Evolutionary conservation across 2,888 invertebrate genomes (phyloP).

Genomic region (Rapana venosa): DNA sequence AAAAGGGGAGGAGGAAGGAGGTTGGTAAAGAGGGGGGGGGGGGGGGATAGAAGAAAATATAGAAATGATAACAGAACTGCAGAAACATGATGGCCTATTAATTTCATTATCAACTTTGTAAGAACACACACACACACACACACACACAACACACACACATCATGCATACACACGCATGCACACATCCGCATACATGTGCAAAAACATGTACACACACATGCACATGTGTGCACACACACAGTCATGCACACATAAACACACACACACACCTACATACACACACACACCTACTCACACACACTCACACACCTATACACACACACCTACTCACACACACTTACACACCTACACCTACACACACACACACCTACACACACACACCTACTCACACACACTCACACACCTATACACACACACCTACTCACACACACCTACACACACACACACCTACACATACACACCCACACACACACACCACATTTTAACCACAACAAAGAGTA

Average conservation of each 20-base stretch:
- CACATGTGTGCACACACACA: not conserved
- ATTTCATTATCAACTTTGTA: too few relatives aligned
- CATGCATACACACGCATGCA: not conserved
- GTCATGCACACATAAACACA: not conserved
- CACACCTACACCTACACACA: not conserved
- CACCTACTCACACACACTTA: not conserved
- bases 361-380: not conserved
- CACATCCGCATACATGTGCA: not conserved
- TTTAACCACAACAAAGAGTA: too few relatives aligned
- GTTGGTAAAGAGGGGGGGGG: too few relatives aligned
- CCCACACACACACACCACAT: not conserved
- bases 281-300: not conserved
- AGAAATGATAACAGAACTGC: too few relatives aligned
- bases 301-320: not conserved
- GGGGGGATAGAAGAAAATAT: not conserved
- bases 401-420: not conserved
- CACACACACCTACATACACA: not conserved
- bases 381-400: not conserved
- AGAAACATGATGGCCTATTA: too few relatives aligned
- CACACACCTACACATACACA: not conserved
- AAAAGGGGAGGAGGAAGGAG: too few relatives aligned
- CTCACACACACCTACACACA: not conserved
- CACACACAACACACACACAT: too few relatives aligned
- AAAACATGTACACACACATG: not conserved
- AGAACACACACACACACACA: too few relatives aligned